Evolutionary conservation across 2,797 vertebrate species (phyloP).

Genomic region (Cyclopterus lumpus): DNA sequence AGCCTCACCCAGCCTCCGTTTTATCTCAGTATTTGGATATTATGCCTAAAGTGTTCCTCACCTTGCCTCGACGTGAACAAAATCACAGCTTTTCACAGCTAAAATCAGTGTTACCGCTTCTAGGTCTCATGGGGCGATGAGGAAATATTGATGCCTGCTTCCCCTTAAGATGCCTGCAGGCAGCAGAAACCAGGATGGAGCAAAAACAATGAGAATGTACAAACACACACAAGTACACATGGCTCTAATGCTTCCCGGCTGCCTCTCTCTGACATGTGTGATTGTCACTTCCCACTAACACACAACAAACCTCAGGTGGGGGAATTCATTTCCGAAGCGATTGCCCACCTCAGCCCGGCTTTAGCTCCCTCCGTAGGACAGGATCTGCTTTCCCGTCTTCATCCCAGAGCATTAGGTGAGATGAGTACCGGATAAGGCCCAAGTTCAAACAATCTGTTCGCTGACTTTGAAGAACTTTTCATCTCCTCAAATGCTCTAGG

Average conservation of each 20-base stretch:
- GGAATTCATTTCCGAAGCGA: conserved; percentile 57
- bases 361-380: conserved; percentile 42
- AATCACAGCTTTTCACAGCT: conserved; percentile 29
- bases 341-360: conserved; percentile 56
- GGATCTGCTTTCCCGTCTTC: conserved; percentile 42
- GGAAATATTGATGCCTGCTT: conserved; percentile 61
- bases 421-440: conserved; percentile 37
- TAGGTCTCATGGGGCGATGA: conserved; percentile 29
- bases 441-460: conserved; percentile 43
- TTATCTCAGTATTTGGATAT: conserved; percentile 48
- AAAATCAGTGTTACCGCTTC: conserved; percentile 30
- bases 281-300: conserved; percentile 61
- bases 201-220: conserved; percentile 25
- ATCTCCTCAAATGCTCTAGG: conserved; percentile 4
- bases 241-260: conserved; percentile 22
- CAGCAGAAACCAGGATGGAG: conserved; percentile 37
- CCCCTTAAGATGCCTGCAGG: conserved; percentile 51
- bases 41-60: conserved; percentile 39
- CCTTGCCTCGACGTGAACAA: conserved; percentile 50
- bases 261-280: conserved; percentile 37
- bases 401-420: conserved; percentile 49
- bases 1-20: conserved; percentile 12
- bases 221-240: conserved; percentile 16
- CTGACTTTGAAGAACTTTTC: conserved; percentile 57
- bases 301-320: conserved; percentile 50